phyloP scores from a whole-genome alignment of 2,113 vertebrate genomes.

The Lethenteron camtschaticum region DNA sequence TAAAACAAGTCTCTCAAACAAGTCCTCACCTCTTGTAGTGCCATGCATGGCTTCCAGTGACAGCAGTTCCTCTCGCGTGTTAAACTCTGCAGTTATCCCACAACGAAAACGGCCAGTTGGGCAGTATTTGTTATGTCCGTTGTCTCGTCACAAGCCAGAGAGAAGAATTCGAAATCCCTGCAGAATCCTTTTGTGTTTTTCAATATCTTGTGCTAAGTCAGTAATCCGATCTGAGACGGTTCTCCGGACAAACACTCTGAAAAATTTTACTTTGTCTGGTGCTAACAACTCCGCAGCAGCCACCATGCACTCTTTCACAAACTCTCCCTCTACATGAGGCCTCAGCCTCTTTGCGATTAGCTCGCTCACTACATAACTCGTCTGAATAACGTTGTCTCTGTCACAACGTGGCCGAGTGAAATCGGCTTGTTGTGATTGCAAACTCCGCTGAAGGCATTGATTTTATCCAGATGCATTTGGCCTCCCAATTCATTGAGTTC shows the following conservation, averaged over 20 bases:
- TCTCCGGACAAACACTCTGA: slow-evolving; percentile 10
- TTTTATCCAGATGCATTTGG: slow-evolving; percentile 11
- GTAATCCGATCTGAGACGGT: slow-evolving; percentile 12
- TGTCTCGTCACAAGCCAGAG: slow-evolving; percentile 12
- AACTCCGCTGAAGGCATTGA: slow-evolving; percentile 10
- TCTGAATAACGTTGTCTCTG: slow-evolving; percentile 10
- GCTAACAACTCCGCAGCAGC: slow-evolving; percentile 8
- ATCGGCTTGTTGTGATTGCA: slow-evolving; percentile 7
- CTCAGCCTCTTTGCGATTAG: slow-evolving; percentile 12
- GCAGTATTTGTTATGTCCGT: slow-evolving; percentile 13
- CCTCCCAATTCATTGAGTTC: slow-evolving; percentile 12
- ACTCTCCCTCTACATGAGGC: slow-evolving; percentile 7
- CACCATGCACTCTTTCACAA: slow-evolving; percentile 12
- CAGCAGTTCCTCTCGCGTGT: background rate
- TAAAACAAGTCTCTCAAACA: background rate
- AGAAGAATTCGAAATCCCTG: slow-evolving; percentile 10
- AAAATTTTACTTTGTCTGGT: slow-evolving; percentile 11
- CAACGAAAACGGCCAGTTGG: slow-evolving; percentile 3
- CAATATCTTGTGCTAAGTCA: slow-evolving; percentile 12
- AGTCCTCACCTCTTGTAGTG: slow-evolving; percentile 3
- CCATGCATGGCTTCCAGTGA: slow-evolving; percentile 5
- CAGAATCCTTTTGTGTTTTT: slow-evolving; percentile 9
- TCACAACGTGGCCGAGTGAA: slow-evolving; percentile 9
- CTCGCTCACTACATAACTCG: slow-evolving; percentile 13
- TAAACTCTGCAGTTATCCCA: slow-evolving; percentile 10